Base-by-base conservation (phyloP, 2,797 vertebrate genomes). In the Halcyon chelicuti region DNA sequence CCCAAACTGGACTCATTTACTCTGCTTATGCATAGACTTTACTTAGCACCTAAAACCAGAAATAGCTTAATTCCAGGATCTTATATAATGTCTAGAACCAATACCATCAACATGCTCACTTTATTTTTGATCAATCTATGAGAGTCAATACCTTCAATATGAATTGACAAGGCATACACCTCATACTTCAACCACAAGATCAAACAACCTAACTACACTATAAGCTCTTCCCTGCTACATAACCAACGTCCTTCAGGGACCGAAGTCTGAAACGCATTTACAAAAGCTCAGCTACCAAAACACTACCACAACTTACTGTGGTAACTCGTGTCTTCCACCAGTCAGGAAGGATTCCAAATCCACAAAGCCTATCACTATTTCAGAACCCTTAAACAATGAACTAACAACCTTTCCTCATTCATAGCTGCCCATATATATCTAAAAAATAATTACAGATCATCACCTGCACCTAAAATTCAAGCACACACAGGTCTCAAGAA, bases 381-480 rank as follows among this genome's bases (percentile, higher is more conserved):
- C 62, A 58, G 57, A 62, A 87, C 29, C 58, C 46, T 62, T 58
- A 75, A 54, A 65, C 44, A 63, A 88, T 29, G 33, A 89, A 63
- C 46, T 44, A 61, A 67, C 26, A 66, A 6, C 15, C 33, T n/a
- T 25, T 75, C 65, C 51, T 86, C 37, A 40, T 57, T 60, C 9
- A 33, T 0, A 70, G 17, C 4, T 70, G 5, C 28, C 22, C 16
- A 78, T 28, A 60, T 1, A 0, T 7, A 77, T 13, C 20, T 71
- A 82, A 90, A 87, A 52, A 5, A 7, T 28, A 65, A 86, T 18
- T 61, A 31, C 4, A 42, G 17, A 76, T 67, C 31, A 80, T 46
- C 63, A 57, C 42, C n/a, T 86, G 29, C 63, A 35, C 46, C 40
- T 78, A 62, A 90, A 65, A 92, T 78, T 46, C 55, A 79, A 86